Base-by-base conservation (phyloP, 2,888 invertebrate species). In the Chymomyza caudatula region DNA sequence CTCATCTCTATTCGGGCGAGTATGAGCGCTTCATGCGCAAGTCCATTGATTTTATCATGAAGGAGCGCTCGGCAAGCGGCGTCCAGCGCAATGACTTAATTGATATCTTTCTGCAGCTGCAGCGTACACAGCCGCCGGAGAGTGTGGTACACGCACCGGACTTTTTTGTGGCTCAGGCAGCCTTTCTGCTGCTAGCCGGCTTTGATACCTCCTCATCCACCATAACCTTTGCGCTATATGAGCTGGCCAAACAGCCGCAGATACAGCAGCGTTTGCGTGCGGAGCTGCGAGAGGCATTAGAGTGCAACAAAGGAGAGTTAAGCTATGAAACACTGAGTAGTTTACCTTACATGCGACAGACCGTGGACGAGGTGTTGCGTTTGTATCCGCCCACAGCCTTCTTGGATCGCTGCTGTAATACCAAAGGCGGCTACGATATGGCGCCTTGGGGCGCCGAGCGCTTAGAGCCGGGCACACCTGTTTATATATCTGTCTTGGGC, bases 51-150 rank as follows among this genome's bases (percentile, higher is more conserved):
- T 86, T 88, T n/a, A 89, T 90, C 0, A 88, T 92, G 22, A 71
- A 81, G 0, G 81, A 89, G 4, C 88, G 92, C 0, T 86, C 89
- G 43, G 73, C 83, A 2, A 88, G 87, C 8, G 90, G 90, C 0
- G 64, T 73, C 1, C 88, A 87, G 25, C 85, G 91, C 3, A 87
- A 90, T 53, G 92, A 92, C 76, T 87, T 92, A 3, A 89, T 92
- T 15, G 92, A 92, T 53, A 83, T 91, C 15, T 84, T 92, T n/a
- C 75, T 92, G 54, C 89, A 90, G 25, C 64, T 92, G 25, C 90
- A 87, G 60, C 85, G 89, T 25, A 76, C 72, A 11, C 74, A 67
- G 53, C 71, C 61, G 1, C 52, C 25, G 43, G 73, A 74, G 6
- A 80, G 78, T 19, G 76, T 89, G 3, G 66, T 74, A 0, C 73